A percentile compares a stretch with the other conserved stretches of the same genome.
Conservation (phyloP, 2,797 vertebrate species). For the Thalassophryne amazonica region DNA sequence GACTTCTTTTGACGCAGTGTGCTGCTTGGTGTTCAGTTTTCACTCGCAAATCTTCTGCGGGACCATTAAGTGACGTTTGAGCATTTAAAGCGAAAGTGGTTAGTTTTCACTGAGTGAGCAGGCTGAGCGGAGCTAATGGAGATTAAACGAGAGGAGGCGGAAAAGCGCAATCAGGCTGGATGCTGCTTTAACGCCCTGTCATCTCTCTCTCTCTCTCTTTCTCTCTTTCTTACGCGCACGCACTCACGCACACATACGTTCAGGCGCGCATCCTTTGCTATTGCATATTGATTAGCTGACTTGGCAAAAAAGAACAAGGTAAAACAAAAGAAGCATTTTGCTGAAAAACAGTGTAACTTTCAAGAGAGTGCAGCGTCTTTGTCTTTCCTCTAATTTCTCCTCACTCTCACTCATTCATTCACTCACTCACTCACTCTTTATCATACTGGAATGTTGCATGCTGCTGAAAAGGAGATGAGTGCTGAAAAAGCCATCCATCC, state of each 20-base stretch:
- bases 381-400: too few relatives aligned
- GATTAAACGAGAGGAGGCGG: slow-evolving; percentile 20
- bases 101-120: not conserved
- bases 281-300: slow-evolving; percentile 24
- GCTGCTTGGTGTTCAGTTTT: slow-evolving; percentile 24
- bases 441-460: too few relatives aligned
- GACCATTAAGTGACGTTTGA: too few relatives aligned
- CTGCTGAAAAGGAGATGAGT: too few relatives aligned
- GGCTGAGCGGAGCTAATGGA: not conserved
- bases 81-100: not conserved
- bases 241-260: not conserved
- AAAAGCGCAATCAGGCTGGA: slow-evolving; percentile 7
- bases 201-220: not conserved
- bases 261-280: not conserved
- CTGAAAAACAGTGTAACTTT: not conserved
- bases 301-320: slow-evolving; percentile 1
- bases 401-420: too few relatives aligned
- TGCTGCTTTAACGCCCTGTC: not conserved
- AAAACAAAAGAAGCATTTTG: not conserved
- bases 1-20: slow-evolving; percentile 62
- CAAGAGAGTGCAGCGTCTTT: not conserved
- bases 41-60: not conserved
- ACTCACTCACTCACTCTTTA: too few relatives aligned
- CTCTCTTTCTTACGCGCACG: not conserved
- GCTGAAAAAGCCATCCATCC: too few relatives aligned